These are phyloP conservation scores for Sebastolobus altivelis DNA, from an alignment of 2,797 vertebrate species.

Conservation along the genomic window DNA sequence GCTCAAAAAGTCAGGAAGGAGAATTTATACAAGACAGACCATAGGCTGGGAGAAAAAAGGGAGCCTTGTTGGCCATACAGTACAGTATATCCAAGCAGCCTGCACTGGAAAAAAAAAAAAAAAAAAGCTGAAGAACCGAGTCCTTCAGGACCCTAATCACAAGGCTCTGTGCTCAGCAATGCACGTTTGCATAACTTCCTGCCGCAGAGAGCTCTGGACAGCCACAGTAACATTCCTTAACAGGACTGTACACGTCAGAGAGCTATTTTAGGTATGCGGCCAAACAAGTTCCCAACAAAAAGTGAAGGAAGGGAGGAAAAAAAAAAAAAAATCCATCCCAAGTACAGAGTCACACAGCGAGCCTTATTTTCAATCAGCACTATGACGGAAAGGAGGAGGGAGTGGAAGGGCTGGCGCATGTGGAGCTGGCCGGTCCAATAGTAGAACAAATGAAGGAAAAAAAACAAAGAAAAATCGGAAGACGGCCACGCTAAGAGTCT, in stretches of 20 bases:
- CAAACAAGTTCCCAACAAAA: constrained; percentile 87
- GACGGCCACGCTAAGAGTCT: constrained; percentile 27
- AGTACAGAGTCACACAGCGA: constrained; percentile 74
- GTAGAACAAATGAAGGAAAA: constrained; percentile 76
- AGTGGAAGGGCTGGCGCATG: constrained; percentile 40
- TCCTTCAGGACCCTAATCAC: constrained; percentile 83
- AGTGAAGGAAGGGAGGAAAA: constrained; percentile 66
- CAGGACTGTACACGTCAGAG: constrained; percentile 90
- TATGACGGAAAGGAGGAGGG: constrained; percentile 56
- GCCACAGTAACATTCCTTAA: constrained; percentile 89
- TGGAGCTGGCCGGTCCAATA: constrained; percentile 41
- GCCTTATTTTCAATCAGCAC: constrained; percentile 74
- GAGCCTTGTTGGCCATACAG: constrained; percentile 61
- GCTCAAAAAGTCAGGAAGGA: constrained; percentile 11
- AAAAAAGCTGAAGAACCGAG: constrained; percentile 63
- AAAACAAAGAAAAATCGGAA: constrained; percentile 62
- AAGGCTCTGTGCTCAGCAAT: constrained; percentile 79
- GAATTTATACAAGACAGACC: constrained; percentile 39
- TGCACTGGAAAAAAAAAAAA: constrained; percentile 43
- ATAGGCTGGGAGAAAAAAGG: constrained; percentile 38
- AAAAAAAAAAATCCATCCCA: constrained; percentile 60
- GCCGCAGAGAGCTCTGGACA: constrained; percentile 82
- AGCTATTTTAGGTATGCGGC: constrained; percentile 91
- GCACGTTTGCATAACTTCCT: constrained; percentile 87
- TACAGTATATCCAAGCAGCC: constrained; percentile 55